Percentiles rank a stretch among this genome's conserved stretches.
phyloP scores from a whole-genome alignment of 2,797 vertebrate species.

The Anguilla marmorata region DNA sequence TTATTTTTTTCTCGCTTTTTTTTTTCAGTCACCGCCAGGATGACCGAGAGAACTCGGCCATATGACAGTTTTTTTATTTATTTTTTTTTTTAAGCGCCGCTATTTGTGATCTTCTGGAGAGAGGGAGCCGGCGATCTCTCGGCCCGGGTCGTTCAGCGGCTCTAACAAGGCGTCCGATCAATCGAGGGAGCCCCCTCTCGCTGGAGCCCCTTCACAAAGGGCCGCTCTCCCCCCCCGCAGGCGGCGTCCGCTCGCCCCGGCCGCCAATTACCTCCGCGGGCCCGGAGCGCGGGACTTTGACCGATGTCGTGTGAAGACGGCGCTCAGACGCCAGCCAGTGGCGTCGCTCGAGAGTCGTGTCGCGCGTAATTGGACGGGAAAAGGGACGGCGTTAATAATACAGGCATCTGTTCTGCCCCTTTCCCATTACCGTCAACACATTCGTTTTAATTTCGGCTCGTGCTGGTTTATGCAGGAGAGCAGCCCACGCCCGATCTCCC shows the following conservation, averaged over 20 bases:
- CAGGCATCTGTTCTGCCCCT: slow-evolving; percentile 34
- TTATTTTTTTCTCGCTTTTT: background rate
- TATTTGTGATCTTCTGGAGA: slow-evolving; percentile 14
- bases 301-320: slow-evolving; percentile 28
- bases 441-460: slow-evolving; percentile 32
- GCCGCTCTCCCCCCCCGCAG: slow-evolving; percentile 16
- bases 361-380: slow-evolving; percentile 44
- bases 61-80: too few relatives aligned
- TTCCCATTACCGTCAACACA: slow-evolving; percentile 43
- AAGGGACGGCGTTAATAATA: slow-evolving; percentile 45
- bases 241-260: slow-evolving; percentile 6
- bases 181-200: slow-evolving; percentile 6
- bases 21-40: background rate
- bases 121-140: background rate
- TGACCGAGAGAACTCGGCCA: slow-evolving; percentile 7
- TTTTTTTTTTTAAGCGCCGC: slow-evolving; percentile 15
- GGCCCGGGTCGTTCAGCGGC: slow-evolving; percentile 4
- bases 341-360: slow-evolving; percentile 35
- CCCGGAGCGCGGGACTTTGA: slow-evolving; percentile 15
- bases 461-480: background rate
- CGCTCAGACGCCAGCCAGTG: slow-evolving; percentile 24
- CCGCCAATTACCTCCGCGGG: slow-evolving; percentile 36
- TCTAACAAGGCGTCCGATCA: slow-evolving; percentile 30
- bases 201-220: background rate
- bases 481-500: background rate